Conservation (phyloP, 1,140 invertebrate genomes). For the Cotesia vestalis region DNA sequence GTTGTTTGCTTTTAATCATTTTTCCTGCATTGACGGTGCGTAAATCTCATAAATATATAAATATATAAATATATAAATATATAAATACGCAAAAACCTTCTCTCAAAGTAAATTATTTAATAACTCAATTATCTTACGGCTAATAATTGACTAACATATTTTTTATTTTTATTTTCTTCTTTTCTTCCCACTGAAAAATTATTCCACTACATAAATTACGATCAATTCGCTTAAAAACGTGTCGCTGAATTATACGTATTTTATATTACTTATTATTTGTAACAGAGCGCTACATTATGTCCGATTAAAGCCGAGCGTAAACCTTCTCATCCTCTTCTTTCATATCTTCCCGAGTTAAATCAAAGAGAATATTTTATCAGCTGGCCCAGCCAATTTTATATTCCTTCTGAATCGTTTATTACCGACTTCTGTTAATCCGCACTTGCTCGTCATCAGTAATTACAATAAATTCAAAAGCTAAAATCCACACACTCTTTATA, state of each 20-base stretch:
- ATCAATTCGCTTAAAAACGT: conserved; percentile 34
- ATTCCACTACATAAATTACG: conserved; percentile 6
- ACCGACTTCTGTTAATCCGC: conserved; percentile 36
- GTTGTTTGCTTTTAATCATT: conserved; percentile 65
- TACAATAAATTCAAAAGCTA: too few relatives aligned
- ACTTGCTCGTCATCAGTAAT: conserved; percentile 30
- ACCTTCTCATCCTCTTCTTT: neutral
- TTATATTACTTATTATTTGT: conserved; percentile 38
- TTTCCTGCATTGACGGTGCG: conserved; percentile 47
- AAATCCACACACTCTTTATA: too few relatives aligned
- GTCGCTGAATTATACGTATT: neutral
- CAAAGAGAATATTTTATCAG: conserved; percentile 57
- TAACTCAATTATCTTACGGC: too few relatives aligned
- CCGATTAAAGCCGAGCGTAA: conserved; percentile 27
- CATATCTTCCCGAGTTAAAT: conserved; percentile 23
- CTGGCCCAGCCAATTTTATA: conserved; percentile 1
- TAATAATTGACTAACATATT: neutral
- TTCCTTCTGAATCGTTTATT: conserved; percentile 40
- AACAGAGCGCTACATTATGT: conserved; percentile 28
- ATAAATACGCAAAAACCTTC: conserved; percentile 47
- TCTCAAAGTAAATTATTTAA: conserved; percentile 33
- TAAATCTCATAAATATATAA: conserved; percentile 64
- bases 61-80: conserved; percentile 43
- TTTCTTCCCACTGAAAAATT: neutral
- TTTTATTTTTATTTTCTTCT: neutral